Conservation (phyloP, 2,113 vertebrate genomes). For the Dryoscopus gambensis region DNA sequence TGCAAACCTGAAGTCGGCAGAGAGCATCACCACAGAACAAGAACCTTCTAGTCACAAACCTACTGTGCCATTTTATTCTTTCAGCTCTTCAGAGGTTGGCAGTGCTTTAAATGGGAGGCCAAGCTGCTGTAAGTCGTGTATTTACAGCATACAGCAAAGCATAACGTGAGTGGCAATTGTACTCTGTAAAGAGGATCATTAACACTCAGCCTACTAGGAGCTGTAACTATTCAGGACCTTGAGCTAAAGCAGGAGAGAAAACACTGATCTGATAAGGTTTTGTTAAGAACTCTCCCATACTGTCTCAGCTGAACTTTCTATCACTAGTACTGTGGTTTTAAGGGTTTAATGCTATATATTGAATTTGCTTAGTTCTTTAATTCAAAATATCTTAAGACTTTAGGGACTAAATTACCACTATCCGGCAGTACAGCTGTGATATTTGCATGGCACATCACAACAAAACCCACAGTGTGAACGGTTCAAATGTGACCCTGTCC, state of each 20-base stretch:
- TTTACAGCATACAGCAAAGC: background rate
- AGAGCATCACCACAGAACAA: background rate
- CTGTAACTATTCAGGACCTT: background rate
- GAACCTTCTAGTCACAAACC: background rate
- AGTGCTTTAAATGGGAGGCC: background rate
- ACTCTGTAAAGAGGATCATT: background rate
- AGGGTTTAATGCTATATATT: background rate
- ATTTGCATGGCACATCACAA: background rate
- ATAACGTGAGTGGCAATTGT: background rate
- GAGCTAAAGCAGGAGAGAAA: constrained; percentile 1
- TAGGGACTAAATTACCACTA: background rate
- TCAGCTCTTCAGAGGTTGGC: background rate
- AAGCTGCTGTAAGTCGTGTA: background rate
- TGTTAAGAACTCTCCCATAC: background rate
- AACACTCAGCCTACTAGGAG: background rate
- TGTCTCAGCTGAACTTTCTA: background rate
- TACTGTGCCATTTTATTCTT: background rate
- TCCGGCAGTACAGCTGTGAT: background rate
- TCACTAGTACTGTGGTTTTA: background rate
- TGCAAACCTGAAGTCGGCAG: background rate
- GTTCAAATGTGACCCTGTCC: background rate
- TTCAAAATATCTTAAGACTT: background rate
- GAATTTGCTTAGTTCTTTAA: background rate
- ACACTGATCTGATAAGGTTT: constrained; percentile 1
- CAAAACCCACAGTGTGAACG: background rate